These are phyloP conservation scores for Ophioninae sp. DNA, from an alignment of 2,888 invertebrate genomes.

Conservation along the genomic window DNA sequence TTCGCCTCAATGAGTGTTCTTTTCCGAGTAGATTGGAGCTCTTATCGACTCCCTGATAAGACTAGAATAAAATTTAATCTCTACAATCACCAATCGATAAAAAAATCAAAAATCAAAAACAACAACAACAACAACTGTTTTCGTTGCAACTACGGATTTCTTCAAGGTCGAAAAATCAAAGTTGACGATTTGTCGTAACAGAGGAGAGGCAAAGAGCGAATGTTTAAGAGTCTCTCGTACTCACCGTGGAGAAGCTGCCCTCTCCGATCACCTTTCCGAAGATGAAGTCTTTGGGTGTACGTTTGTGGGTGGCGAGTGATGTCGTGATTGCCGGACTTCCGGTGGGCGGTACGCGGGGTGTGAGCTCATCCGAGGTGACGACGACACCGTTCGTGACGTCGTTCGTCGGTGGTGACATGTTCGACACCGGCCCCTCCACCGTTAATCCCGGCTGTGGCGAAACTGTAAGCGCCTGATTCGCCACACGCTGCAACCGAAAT, in stretches of 20 bases:
- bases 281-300: slow-evolving; percentile 93
- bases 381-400: slow-evolving; percentile 83
- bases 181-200: too few species aligned
- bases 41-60: too few species aligned
- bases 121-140: too few species aligned
- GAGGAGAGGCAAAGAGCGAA: background rate
- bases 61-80: too few species aligned
- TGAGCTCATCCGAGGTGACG: slow-evolving; percentile 83
- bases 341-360: slow-evolving; percentile 81
- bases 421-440: slow-evolving; percentile 80
- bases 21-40: too few species aligned
- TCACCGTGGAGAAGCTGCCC: slow-evolving; percentile 97
- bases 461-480: slow-evolving; percentile 80
- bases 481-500: slow-evolving; percentile 79
- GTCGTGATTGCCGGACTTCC: slow-evolving; percentile 80
- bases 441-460: slow-evolving; percentile 80
- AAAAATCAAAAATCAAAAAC: too few species aligned
- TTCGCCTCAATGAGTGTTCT: too few species aligned
- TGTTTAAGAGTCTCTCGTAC: slow-evolving; percentile 64
- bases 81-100: too few species aligned
- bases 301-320: slow-evolving; percentile 83
- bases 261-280: slow-evolving; percentile 98
- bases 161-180: background rate
- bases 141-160: too few species aligned
- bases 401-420: slow-evolving; percentile 82